Evolutionary conservation across 2,113 vertebrate genomes (phyloP).

Genomic region (Tamias sibiricus): DNA sequence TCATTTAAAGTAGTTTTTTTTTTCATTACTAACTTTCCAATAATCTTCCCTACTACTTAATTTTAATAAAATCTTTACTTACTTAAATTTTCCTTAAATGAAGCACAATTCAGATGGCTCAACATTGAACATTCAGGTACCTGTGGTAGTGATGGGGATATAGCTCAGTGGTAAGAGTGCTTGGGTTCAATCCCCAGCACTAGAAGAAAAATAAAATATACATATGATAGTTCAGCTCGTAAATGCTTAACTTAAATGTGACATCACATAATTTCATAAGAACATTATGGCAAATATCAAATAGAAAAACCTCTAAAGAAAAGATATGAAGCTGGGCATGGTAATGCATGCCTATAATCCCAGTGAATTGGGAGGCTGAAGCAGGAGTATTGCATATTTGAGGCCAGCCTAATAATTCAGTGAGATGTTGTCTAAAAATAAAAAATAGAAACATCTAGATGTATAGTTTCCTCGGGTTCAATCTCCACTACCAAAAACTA

Average conservation of each 20-base stretch:
- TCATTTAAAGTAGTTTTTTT: background rate
- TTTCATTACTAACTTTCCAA: background rate
- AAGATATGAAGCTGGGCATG: background rate
- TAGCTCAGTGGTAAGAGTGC: no score
- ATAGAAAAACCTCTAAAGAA: background rate
- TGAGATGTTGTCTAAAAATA: no score
- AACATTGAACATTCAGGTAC: conserved; percentile 42
- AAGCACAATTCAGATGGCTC: conserved; percentile 61
- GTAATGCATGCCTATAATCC: no score
- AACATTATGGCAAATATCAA: background rate
- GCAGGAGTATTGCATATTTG: no score
- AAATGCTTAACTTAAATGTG: conserved; percentile 43
- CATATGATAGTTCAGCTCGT: background rate
- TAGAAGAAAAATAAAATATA: background rate
- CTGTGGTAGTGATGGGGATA: background rate
- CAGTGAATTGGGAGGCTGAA: no score
- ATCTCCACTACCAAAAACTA: no score
- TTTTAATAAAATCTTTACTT: conserved; percentile 34
- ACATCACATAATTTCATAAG: background rate
- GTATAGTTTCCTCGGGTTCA: no score
- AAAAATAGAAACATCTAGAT: no score
- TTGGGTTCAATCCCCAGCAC: background rate
- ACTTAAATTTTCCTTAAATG: background rate
- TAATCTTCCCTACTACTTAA: conserved; percentile 57
- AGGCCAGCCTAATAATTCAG: no score